Evolutionary conservation across 2,888 invertebrate genomes (phyloP), one percentile per base, ranked within the genome.

Genomic region (Tachina grossa): DNA sequence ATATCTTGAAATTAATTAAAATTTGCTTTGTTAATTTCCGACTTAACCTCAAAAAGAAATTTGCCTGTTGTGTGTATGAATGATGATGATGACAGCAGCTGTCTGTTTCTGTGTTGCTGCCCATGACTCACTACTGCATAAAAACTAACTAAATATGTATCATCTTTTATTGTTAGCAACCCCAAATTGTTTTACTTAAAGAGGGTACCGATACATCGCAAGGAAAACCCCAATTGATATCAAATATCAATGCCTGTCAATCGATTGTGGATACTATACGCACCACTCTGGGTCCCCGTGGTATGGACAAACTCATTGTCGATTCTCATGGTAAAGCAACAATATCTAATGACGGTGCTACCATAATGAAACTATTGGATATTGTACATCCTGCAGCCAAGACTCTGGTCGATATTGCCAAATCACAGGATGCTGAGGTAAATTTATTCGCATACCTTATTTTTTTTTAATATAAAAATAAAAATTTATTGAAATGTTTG

Each of bases 271-370:
- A 99, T 94, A 97, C 98, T 53, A 98, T 95, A 1, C 95, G 99
- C 82, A 99, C 99, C 1, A 99, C 99, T 0, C 94, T 99, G 57
- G 99, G 99, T 61, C 99, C 99, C 9, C 95, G 99, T 43, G 99
- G 99, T 87, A 98, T 99, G 98, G 99, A 99, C 93, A 99, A 99
- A 93, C 94, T 99, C 72, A 98, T 99, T 84, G 98, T 99, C 0
- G 97, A 98, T 91, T 94, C 95, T 86, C 94, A 94, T 88, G 98
- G 98, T 81, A 98, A 97, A 91, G 97, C 98, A 0, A 98, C 98
- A 3, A 99, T 99, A 88, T 99, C 99, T 1, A 99, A 99, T 91
- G 99, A 99, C 93, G 99, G 99, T 14, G 99, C 99, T 9, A 99
- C 99, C 0, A 99, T 99, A 87, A 95, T 99, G 95, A 99, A 99